Percentiles rank a stretch among this genome's conserved stretches.
phyloP scores from a whole-genome alignment of 1,140 invertebrate genomes.

The Drosophila biarmipes region DNA sequence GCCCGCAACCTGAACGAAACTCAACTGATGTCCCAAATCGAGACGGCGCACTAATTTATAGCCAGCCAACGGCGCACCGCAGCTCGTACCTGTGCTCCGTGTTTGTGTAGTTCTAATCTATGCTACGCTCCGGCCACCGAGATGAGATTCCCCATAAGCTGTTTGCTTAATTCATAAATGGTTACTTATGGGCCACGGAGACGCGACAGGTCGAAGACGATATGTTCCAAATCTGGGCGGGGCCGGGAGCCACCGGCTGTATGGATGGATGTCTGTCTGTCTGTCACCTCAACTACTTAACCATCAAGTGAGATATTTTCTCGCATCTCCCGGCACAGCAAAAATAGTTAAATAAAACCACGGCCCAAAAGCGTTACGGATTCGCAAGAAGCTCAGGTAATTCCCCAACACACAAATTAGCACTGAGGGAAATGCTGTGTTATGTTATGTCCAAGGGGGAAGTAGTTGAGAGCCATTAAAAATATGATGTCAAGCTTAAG shows the following conservation, averaged over 20 bases:
- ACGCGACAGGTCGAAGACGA: conserved; percentile 11
- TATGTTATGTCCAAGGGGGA: no score
- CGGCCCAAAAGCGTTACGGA: conserved; percentile 43
- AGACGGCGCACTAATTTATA: conserved; percentile 77
- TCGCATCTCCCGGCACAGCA: conserved; percentile 58
- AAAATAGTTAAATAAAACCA: conserved; percentile 14
- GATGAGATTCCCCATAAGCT: conserved; percentile 15
- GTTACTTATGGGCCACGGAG: conserved; percentile 67
- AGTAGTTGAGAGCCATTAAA: no score
- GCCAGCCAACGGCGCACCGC: conserved; percentile 21
- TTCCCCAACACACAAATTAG: conserved; percentile 56
- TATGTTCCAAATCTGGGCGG: conserved; percentile 51
- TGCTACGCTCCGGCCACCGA: conserved; percentile 4
- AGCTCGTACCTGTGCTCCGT: conserved; percentile 16
- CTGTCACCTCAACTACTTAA: conserved; percentile 74
- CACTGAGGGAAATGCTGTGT: conserved; percentile 45
- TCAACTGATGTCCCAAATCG: conserved; percentile 74
- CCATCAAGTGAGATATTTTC: conserved; percentile 78
- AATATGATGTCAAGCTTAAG: background rate
- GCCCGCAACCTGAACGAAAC: conserved; percentile 60
- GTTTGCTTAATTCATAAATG: conserved; percentile 82
- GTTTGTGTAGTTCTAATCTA: conserved; percentile 66
- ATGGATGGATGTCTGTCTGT: background rate
- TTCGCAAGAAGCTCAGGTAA: conserved; percentile 75
- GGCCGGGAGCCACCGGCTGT: conserved; percentile 25